A percentile compares a stretch with the other conserved stretches of the same genome.
Conservation (phyloP, 2,888 invertebrate species). For the Hipparchia semele region DNA sequence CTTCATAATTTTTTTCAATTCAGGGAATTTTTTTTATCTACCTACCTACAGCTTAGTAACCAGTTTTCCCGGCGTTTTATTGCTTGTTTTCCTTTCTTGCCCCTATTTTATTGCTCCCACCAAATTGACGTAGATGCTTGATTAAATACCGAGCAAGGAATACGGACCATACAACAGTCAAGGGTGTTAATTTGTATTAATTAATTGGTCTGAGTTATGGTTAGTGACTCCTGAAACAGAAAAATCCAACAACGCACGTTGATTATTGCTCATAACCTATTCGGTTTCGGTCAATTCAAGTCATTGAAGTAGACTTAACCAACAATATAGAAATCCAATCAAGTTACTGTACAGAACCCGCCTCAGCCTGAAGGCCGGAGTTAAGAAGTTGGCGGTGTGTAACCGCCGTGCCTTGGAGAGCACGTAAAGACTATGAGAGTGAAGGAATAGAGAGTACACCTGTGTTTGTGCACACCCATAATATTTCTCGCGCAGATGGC, state of each 20-base stretch:
- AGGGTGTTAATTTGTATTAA: not conserved
- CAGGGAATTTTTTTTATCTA: not conserved
- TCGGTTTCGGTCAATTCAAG: too few species aligned
- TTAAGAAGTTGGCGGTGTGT: too few species aligned
- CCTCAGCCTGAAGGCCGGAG: too few species aligned
- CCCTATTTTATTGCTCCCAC: not conserved
- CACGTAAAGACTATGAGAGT: too few species aligned
- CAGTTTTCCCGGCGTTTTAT: not conserved
- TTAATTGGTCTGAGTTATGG: not conserved
- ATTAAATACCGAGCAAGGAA: not conserved
- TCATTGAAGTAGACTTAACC: not conserved
- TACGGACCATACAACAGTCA: too few species aligned
- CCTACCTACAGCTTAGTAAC: not conserved
- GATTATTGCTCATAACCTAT: too few species aligned
- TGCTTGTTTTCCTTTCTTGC: not conserved
- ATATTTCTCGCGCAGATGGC: too few species aligned
- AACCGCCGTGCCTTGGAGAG: too few species aligned
- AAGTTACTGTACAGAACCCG: too few species aligned
- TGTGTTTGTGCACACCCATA: too few species aligned
- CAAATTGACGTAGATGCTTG: not conserved
- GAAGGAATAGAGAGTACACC: too few species aligned
- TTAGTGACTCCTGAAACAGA: not conserved
- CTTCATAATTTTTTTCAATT: not conserved
- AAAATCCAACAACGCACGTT: not conserved
- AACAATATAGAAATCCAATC: not conserved